Percentiles rank a stretch among this genome's conserved stretches.
These are phyloP conservation scores for Theonella swinhoei DNA, from an alignment of 37 sponge, comb jelly and placozoan species.

Conservation along the genomic window DNA sequence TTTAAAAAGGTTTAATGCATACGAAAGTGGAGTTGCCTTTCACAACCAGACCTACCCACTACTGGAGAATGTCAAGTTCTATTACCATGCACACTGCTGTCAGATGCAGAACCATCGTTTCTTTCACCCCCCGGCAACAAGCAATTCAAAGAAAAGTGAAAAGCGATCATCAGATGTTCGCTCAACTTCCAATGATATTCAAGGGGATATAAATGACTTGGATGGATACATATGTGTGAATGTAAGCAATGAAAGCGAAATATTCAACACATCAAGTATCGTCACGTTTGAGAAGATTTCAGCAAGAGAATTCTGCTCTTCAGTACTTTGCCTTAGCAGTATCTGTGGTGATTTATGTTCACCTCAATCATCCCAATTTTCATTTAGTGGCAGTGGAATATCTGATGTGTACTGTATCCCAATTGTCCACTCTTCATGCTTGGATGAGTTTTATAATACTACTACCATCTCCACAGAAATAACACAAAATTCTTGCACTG, in stretches of 20 bases:
- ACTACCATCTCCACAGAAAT: neutral
- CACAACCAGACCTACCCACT: conserved; percentile 36
- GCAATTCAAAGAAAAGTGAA: neutral
- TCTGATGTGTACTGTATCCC: neutral
- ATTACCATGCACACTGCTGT: conserved; percentile 64
- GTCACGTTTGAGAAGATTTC: neutral
- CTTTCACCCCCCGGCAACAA: neutral
- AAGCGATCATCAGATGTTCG: neutral
- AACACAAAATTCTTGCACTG: neutral
- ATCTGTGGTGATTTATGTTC: neutral
- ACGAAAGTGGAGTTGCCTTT: neutral
- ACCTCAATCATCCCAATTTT: neutral
- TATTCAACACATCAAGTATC: neutral
- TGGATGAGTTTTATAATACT: neutral
- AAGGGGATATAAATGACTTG: too few relatives aligned
- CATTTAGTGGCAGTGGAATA: neutral
- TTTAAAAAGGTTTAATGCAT: conserved; percentile 2
- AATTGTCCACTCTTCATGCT: neutral
- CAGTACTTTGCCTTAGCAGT: neutral
- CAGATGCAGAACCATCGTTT: neutral
- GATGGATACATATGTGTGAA: neutral
- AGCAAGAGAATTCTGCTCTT: neutral
- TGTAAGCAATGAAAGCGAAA: neutral
- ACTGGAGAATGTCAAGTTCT: conserved; percentile 16
- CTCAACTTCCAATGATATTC: neutral